Evolutionary conservation across 1,140 invertebrate genomes (phyloP).

Genomic region (Drosophila parabipectinata): DNA sequence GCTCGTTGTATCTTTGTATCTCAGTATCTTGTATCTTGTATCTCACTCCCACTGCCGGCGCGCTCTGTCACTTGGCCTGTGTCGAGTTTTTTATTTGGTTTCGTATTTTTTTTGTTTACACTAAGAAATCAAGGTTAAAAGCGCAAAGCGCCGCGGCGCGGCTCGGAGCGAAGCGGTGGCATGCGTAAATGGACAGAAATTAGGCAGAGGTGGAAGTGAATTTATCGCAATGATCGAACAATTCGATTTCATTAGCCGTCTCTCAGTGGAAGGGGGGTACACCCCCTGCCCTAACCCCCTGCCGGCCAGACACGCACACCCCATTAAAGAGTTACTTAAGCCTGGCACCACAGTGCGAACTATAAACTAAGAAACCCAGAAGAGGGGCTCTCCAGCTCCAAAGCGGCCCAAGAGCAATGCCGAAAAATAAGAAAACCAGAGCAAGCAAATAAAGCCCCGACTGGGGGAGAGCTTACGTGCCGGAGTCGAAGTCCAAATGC

Average conservation of each 20-base stretch:
- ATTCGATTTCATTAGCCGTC: conserved; percentile 54
- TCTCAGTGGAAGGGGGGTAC: background rate
- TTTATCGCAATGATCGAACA: conserved; percentile 77
- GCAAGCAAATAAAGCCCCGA: conserved; percentile 34
- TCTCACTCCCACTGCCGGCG: conserved; percentile 37
- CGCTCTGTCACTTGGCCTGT: conserved; percentile 8
- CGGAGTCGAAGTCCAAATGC: conserved; percentile 29
- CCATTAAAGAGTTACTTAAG: conserved; percentile 47
- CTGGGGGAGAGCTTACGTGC: conserved; percentile 2
- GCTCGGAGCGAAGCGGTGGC: conserved; percentile 11
- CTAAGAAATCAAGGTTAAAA: conserved; percentile 78
- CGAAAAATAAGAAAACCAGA: conserved; percentile 35
- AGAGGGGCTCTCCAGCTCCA: conserved; percentile 26
- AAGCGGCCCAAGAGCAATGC: conserved; percentile 29
- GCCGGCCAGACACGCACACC: conserved; percentile 21
- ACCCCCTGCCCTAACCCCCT: background rate
- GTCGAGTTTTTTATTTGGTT: conserved; percentile 22
- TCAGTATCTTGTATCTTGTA: conserved; percentile 38
- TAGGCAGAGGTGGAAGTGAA: conserved; percentile 70
- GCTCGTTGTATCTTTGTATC: conserved; percentile 56
- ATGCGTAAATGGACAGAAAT: conserved; percentile 64
- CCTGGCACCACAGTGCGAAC: conserved; percentile 22
- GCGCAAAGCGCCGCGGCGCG: conserved; percentile 43
- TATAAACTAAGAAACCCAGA: background rate
- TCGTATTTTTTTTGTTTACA: conserved; percentile 73